Base-by-base conservation (phyloP, 2,797 vertebrate species). In the Syndactyla subalaris region DNA sequence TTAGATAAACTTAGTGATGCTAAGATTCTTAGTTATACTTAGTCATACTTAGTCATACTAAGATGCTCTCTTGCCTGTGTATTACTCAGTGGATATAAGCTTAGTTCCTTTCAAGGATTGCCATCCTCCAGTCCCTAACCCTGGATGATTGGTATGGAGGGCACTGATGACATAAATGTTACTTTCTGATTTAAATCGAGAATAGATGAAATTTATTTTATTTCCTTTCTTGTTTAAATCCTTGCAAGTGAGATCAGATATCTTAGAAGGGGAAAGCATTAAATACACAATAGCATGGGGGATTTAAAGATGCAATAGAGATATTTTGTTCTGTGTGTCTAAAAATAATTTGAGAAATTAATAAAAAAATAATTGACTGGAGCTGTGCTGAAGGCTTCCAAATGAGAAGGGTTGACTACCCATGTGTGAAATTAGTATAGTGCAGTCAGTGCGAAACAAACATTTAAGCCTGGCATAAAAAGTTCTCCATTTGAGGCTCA, bases 341-440 rank as follows among this genome's bases (percentile, higher is more conserved):
- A 81, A 85, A 89, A 85, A 88, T 26, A 51, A 66, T n/a, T 88
- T 62, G 61, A 96, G 66, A 93, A 95, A 95, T 92, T 21, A 95
- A 95, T 85, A 68, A 88, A 92, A 92, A 91, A 95, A 94, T 13
- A 66, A 65, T 34, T 54, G 32, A 71, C 57, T 94, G 45, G 36
- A 88, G 14, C 29, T 68, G 41, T 68, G 43, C 59, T 67, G 75
- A 68, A 85, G 67, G 30, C 62, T 87, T 92, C 71, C 81, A 95
- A 92, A 74, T 62, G 55, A 94, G 66, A 89, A 83, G 12, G 8
- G 85, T 70, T 92, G 78, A 45, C 55, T 59, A 54, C 46, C 23
- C 12, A 58, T 59, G 18, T 24, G 29, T 85, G 85, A 92, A 81
- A 78, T 79, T 26, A 68, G 22, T 83, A 65, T 18, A 74, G 12